Base-by-base conservation (phyloP, 2,888 invertebrate genomes). In the Alloscopus bannaensis region DNA sequence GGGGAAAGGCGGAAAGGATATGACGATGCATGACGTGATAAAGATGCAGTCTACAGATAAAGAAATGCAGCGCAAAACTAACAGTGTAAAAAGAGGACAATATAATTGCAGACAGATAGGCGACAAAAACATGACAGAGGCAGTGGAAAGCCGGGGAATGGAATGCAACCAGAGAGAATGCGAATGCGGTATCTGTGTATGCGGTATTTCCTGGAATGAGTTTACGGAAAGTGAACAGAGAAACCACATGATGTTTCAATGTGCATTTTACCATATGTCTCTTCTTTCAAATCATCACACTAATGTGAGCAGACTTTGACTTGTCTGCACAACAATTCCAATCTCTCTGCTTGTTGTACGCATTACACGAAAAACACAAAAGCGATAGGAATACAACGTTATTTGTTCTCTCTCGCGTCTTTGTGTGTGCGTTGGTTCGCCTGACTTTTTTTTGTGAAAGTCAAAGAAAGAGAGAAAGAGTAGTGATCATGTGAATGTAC, bases 41-140 rank as follows among this genome's bases (percentile, higher is more conserved):
- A 18, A 31, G 52, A 52, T 66, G 65, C 65, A 66, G 40, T 42
- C 16, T 6, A n/a, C 31, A 16, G 11, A n/a, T 16, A 24, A 31
- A 50, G 50, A 66, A 55, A 18, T 55, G 55, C 68, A 52, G 55
- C 52, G 40, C 52, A 55, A 31, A 28, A 57, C 29, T 26, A 6
- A 57, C 24, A 13, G 28, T 28, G 57, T 29, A 13, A 18, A 28
- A 57, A 57, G 16, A 28, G 24, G 57, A 57, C 6, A 57, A 28
- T 28, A 59, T 59, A 31, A 59, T 31, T 59, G 36, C 1, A 36
- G 29, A 31, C 59, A 59, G 29, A 6, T 2, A 55, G 28, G 26
- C 8, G 50, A 24, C 47, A 47, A n/a, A n/a, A 47, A n/a, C n/a
- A n/a, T n/a, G n/a, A n/a, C n/a, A n/a, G n/a, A n/a, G n/a, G n/a